phyloP scores from a whole-genome alignment of 2,113 vertebrate species.

The Sinocyclocheilus anshuiensis region DNA sequence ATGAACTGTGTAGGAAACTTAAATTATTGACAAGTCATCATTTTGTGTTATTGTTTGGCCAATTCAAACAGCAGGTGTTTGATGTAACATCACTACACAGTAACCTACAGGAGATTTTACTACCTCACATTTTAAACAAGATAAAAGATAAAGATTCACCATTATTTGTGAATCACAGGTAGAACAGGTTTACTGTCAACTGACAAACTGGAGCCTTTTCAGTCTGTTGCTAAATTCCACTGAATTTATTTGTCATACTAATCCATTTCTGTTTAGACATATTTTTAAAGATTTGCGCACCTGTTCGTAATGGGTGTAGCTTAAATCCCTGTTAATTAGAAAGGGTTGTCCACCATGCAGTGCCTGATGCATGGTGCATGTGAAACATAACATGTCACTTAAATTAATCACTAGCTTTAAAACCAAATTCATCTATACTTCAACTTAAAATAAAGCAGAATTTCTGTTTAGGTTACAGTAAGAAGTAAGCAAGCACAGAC shows the following conservation, averaged over 20 bases:
- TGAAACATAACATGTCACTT: neutral
- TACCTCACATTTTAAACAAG: no score
- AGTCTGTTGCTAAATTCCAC: neutral
- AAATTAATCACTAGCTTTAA: neutral
- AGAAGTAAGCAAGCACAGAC: neutral
- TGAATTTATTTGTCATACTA: no score
- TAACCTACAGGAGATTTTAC: neutral
- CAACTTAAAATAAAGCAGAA: neutral
- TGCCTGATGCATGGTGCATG: neutral
- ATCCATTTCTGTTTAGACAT: no score
- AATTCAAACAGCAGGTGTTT: neutral
- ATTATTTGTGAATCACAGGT: neutral
- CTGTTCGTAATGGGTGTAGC: neutral
- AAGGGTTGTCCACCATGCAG: neutral
- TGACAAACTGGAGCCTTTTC: neutral
- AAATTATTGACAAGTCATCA: neutral
- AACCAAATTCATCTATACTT: neutral
- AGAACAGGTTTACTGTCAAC: neutral
- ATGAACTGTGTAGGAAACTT: neutral
- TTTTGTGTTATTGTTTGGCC: neutral
- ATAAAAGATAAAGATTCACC: neutral
- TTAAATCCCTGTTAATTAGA: neutral
- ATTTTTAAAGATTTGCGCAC: neutral
- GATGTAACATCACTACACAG: neutral
- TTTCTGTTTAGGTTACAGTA: neutral